A percentile compares a stretch with the other conserved stretches of the same genome.
phyloP scores from a whole-genome alignment of 1,140 invertebrate species.

The Thaumetopoea pityocampa region DNA sequence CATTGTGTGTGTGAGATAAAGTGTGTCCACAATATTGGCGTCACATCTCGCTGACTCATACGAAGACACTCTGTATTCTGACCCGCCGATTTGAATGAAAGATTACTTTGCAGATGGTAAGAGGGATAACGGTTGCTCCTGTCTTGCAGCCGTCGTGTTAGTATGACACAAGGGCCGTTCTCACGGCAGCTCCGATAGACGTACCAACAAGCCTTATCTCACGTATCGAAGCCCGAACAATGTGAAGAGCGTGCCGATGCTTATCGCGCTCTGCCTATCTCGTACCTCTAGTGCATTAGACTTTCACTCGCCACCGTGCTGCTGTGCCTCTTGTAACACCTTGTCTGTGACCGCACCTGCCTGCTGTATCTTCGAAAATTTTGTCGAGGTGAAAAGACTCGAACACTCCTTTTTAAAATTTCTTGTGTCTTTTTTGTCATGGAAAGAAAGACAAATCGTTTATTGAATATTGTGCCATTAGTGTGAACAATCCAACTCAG shows the following conservation, averaged over 20 bases:
- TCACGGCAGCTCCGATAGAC: constrained; percentile 57
- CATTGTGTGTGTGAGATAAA: too few species aligned
- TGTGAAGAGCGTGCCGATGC: constrained; percentile 58
- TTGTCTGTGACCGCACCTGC: constrained; percentile 31
- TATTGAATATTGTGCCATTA: too few species aligned
- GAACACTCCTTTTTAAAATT: constrained; percentile 23
- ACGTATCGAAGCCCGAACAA: constrained; percentile 60
- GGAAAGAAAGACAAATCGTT: neutral
- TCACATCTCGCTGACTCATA: neutral
- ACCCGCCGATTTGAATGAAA: constrained; percentile 7
- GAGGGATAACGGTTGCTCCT: constrained; percentile 34
- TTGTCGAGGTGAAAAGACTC: constrained; percentile 17
- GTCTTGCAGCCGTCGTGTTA: constrained; percentile 43
- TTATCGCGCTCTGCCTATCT: constrained; percentile 54
- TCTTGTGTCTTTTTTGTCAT: constrained; percentile 8
- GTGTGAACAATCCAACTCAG: too few species aligned
- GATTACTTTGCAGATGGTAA: constrained; percentile 21
- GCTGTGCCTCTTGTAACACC: constrained; percentile 36
- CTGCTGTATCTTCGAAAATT: constrained; percentile 37
- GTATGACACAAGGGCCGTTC: constrained; percentile 39
- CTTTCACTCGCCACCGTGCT: constrained; percentile 44
- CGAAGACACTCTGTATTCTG: constrained; percentile 5
- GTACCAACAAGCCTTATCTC: constrained; percentile 62
- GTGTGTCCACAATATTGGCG: too few species aligned
- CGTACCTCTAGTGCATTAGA: constrained; percentile 42